Conservation (phyloP, 2,113 vertebrate genomes). For the Tenrec ecaudatus region DNA sequence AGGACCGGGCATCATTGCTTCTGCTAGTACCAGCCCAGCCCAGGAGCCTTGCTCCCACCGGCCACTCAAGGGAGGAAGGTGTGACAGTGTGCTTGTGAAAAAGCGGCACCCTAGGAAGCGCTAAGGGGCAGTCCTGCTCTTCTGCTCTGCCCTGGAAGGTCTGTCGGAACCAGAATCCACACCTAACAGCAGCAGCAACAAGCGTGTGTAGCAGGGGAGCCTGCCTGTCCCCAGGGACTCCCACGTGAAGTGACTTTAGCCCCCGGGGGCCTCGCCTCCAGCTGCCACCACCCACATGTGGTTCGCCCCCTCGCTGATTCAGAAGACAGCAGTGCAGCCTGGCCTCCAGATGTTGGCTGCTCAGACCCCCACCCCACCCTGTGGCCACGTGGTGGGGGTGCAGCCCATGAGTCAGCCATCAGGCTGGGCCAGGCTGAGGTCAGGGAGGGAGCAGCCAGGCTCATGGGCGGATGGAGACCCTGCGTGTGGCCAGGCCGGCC, state of each 20-base stretch:
- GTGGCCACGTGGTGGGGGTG: background rate
- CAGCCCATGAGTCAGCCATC: constrained; percentile 7
- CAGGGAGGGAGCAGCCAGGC: constrained; percentile 45
- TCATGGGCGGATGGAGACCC: background rate
- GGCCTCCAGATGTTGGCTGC: constrained; percentile 66
- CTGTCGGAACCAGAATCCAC: background rate
- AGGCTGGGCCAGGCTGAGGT: background rate
- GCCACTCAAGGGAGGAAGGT: background rate
- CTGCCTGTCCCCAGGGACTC: background rate
- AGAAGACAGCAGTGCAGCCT: background rate
- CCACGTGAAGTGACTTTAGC: background rate
- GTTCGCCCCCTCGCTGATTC: constrained; percentile 47
- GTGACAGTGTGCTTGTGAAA: background rate
- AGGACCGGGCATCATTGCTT: background rate
- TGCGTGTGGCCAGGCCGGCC: constrained; percentile 1
- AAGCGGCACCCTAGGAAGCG: background rate
- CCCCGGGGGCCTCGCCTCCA: background rate
- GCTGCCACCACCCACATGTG: background rate
- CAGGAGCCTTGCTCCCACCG: background rate
- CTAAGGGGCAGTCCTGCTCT: background rate
- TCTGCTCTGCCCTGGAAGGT: background rate
- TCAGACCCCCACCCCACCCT: background rate
- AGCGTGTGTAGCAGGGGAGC: background rate
- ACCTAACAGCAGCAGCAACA: background rate
- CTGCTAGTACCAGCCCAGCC: background rate